Evolutionary conservation across 2,888 invertebrate genomes (phyloP), one percentile per base, ranked within the genome.

Genomic region (Agelastica alni): DNA sequence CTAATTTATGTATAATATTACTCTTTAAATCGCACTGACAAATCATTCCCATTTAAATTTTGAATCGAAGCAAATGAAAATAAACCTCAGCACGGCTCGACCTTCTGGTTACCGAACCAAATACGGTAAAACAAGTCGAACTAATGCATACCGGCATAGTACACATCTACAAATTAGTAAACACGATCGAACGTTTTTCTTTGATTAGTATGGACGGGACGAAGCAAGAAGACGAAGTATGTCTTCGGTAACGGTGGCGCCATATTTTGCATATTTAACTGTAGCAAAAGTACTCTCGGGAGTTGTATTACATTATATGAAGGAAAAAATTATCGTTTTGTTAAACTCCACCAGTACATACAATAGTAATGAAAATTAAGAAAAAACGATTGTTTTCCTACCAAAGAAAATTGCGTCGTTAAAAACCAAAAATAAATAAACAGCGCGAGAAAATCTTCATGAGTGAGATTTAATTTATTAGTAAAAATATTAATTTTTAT

Each of bases 131-230:
- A 59, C 61, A 44, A 58, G 58, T 61, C 56, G 43, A 16, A 56
- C 48, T 46, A 52, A 55, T 55, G 47, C 56, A 51, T 48, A 53
- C 51, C 44, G 30, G 53, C 48, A 56, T 52, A 51, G 53, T 59
- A 59, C 48, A 58, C 53, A 59, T 60, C 52, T 59, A 64, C 62
- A 62, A 64, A 64, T 64, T 64, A 60, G 60, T 60, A 60, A 55
- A 61, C 62, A 62, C 41, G 59, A 51, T 59, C 56, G 53, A 58
- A 31, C 48, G 51, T 61, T 62, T 59, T 53, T 55, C 54, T 48
- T 51, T 56, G 56, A 61, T 63, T 59, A 61, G 53, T 61, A 61
- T 58, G 60, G 53, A 51, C 36, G 53, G 43, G 41, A 51, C 28
- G 53, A 41, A 59, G 47, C 53, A 56, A 59, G 53, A 56, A 56